These are phyloP conservation scores for Panurus biarmicus DNA, from an alignment of 2,113 vertebrate species.

Conservation along the genomic window DNA sequence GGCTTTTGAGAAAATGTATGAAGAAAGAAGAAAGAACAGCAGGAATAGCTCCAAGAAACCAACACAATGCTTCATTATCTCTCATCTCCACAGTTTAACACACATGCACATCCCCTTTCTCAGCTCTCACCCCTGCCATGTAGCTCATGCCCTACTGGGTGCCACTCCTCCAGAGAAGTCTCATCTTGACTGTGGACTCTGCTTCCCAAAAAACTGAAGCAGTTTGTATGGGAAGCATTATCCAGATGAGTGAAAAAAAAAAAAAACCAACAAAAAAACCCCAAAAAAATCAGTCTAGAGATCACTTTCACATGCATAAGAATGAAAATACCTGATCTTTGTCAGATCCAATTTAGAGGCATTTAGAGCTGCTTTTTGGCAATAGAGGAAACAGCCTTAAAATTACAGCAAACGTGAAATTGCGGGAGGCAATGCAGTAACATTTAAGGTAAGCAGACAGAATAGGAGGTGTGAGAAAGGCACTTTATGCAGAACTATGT, in stretches of 20 bases:
- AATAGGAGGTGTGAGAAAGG: background rate
- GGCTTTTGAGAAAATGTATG: background rate
- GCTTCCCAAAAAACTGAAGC: background rate
- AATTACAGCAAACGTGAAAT: background rate
- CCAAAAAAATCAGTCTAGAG: background rate
- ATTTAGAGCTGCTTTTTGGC: background rate
- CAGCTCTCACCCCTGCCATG: background rate
- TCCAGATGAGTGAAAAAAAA: background rate
- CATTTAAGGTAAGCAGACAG: background rate
- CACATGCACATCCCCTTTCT: background rate
- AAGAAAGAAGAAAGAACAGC: background rate
- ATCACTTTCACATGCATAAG: background rate
- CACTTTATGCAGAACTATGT: background rate
- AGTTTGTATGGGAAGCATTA: background rate
- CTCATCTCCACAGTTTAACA: background rate
- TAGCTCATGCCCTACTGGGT: background rate
- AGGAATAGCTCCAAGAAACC: background rate
- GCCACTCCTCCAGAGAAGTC: background rate
- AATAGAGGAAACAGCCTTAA: background rate
- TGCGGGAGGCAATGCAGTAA: background rate
- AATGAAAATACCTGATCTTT: slow-evolving; percentile 3
- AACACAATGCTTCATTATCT: background rate
- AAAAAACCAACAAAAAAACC: no score
- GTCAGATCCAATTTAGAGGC: background rate
- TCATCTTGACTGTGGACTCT: background rate